These are phyloP conservation scores for Caloenas nicobarica DNA, from an alignment of 2,113 vertebrate genomes.

Conservation along the genomic window DNA sequence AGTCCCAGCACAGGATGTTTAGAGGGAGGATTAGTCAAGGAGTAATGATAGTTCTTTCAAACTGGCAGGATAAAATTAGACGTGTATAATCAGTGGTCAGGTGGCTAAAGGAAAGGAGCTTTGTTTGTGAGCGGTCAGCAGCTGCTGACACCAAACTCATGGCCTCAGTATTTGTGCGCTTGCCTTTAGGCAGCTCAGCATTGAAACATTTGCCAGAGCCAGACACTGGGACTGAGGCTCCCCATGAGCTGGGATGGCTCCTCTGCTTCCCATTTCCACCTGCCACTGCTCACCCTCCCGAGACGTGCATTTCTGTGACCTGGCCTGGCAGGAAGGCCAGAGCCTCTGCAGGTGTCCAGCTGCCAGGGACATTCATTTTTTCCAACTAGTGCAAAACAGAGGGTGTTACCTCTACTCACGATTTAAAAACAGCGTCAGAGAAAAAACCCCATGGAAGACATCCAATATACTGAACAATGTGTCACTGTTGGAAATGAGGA, in stretches of 20 bases:
- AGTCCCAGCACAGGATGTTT: not conserved
- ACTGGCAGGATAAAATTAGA: slow-evolving; percentile 28
- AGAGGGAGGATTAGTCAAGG: not conserved
- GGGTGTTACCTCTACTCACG: not conserved
- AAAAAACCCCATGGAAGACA: not conserved
- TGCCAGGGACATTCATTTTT: slow-evolving; percentile 2
- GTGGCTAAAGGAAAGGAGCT: not conserved
- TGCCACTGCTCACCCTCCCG: not conserved
- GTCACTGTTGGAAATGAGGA: not conserved
- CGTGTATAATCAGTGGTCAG: not conserved
- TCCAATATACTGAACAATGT: not conserved
- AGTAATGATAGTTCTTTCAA: slow-evolving; percentile 40
- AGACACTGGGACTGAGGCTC: not conserved
- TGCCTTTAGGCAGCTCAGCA: not conserved
- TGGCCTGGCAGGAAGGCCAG: not conserved
- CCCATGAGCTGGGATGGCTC: not conserved
- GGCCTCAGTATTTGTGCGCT: not conserved
- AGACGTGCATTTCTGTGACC: not conserved
- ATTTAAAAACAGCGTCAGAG: not conserved
- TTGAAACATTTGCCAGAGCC: not conserved
- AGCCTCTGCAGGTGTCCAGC: not conserved
- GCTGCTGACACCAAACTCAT: not conserved
- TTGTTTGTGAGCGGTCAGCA: slow-evolving; percentile 14
- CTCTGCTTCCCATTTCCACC: not conserved
- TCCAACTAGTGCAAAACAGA: slow-evolving; percentile 22